These are phyloP conservation scores for Coremacera marginata DNA, from an alignment of 2,888 invertebrate genomes.

Conservation along the genomic window DNA sequence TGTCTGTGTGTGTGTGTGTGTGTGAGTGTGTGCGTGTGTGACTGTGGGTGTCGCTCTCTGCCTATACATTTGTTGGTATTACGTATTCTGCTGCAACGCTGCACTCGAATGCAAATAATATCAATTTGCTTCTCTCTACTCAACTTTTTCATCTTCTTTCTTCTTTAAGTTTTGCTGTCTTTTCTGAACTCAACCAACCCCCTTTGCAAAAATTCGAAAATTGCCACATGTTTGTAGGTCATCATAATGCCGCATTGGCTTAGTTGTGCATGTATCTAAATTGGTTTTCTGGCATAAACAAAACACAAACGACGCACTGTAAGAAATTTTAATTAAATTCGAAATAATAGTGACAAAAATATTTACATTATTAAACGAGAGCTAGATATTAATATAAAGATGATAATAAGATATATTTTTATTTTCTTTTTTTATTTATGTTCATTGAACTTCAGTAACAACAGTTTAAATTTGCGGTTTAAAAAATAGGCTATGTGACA, in stretches of 20 bases:
- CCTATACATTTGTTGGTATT: background rate
- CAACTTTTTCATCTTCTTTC: slow-evolving; percentile 8
- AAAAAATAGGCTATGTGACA: no score
- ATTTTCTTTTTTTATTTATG: no score
- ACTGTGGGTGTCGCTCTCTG: background rate
- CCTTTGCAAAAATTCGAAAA: background rate
- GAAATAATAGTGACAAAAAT: no score
- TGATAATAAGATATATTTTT: no score
- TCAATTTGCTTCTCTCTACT: slow-evolving; percentile 51
- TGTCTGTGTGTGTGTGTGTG: no score
- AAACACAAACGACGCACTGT: no score
- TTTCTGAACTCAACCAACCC: slow-evolving; percentile 41
- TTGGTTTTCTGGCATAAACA: slow-evolving; percentile 32
- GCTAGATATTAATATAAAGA: no score
- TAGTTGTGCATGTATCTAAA: slow-evolving; percentile 46
- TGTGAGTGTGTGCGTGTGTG: background rate
- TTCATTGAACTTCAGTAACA: no score
- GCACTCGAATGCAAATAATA: slow-evolving; percentile 11
- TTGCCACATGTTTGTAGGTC: slow-evolving; percentile 14
- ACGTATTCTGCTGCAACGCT: background rate
- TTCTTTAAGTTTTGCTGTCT: slow-evolving; percentile 32
- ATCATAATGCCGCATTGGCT: slow-evolving; percentile 24
- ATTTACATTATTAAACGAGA: no score
- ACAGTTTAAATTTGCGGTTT: no score
- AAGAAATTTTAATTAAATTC: no score